A percentile compares a stretch with the other conserved stretches of the same genome.
These are phyloP conservation scores for Athrips mouffetella DNA, from an alignment of 2,888 invertebrate species.

Conservation along the genomic window DNA sequence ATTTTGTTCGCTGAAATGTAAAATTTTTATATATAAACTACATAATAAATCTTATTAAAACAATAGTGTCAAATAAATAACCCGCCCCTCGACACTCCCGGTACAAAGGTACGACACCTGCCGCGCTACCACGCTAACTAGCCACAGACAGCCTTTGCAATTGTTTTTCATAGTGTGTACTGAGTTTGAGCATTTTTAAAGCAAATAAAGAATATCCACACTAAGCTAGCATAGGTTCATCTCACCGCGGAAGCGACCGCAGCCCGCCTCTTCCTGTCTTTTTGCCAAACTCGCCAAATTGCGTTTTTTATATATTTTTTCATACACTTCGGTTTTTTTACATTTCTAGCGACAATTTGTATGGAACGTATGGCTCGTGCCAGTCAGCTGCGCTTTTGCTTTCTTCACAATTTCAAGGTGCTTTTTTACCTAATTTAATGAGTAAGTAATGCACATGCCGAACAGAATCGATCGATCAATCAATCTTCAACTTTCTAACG, in stretches of 20 bases:
- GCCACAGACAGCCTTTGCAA: too few species aligned
- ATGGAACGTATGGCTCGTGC: constrained; percentile 64
- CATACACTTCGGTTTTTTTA: constrained; percentile 32
- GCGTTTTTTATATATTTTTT: constrained; percentile 54
- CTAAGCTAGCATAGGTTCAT: constrained; percentile 25
- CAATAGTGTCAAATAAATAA: too few species aligned
- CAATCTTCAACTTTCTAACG: too few species aligned
- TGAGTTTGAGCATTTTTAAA: too few species aligned
- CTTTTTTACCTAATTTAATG: constrained; percentile 19
- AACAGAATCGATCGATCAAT: neutral
- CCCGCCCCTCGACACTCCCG: too few species aligned
- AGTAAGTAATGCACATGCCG: constrained; percentile 6
- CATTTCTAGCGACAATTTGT: constrained; percentile 40
- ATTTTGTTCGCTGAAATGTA: too few species aligned
- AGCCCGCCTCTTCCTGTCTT: constrained; percentile 72
- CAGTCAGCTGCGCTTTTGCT: constrained; percentile 61
- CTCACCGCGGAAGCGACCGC: constrained; percentile 71
- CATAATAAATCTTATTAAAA: too few species aligned
- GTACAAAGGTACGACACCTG: too few species aligned
- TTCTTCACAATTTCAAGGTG: constrained; percentile 36
- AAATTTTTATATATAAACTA: too few species aligned
- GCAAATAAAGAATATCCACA: constrained; percentile 38
- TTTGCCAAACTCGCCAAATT: constrained; percentile 62
- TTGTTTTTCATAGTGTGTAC: too few species aligned
- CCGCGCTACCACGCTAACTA: too few species aligned